Base-by-base conservation (phyloP, 2,797 vertebrate species). In the Hydrolagus colliei region DNA sequence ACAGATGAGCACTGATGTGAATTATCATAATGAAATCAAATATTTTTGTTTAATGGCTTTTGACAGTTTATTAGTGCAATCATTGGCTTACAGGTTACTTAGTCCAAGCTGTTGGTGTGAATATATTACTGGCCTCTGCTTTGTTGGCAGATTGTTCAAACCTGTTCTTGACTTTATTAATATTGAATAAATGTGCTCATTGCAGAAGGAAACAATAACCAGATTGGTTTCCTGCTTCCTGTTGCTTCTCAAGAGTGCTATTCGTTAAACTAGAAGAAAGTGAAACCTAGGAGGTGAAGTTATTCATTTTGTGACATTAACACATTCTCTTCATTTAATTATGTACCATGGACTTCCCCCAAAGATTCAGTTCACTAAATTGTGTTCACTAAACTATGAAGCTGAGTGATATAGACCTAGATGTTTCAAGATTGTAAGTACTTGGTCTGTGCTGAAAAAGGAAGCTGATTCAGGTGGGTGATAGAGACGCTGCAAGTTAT, bases 71-170 rank as follows among this genome's bases (percentile, higher is more conserved):
- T 52, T 52, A 52, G 41, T 52, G 41, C 41, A 52, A 52, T 52
- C 41, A 6, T 52, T 52, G 41, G 41, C 41, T 52, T 52, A 52
- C 41, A 52, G 41, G 41, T 52, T 52, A 52, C 13, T 63, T 78
- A 12, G 27, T 52, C 41, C 18, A 6, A 62, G 14, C 9, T 35
- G 27, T 52, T 79, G 27, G 11, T 22, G 22, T 22, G 61, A 79
- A 79, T 27, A 20, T 79, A 20, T 63, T n/a, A 13, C 6, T 1
- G 12, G n/a, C 20, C 4, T 79, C 52, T 5, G 22, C 22, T 63
- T 79, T 78, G 59, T 63, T 79, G 76, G n/a, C 27, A 61, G 59
- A 20, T 76, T 76, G 35, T 75, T 76, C 14, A 18, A 76, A 68
- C 14, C 27, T 27, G 27, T 68, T 27, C 13, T 76, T 20, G 74